Conservation (phyloP, 1,140 invertebrate species). For the Harpegnathos saltator region DNA sequence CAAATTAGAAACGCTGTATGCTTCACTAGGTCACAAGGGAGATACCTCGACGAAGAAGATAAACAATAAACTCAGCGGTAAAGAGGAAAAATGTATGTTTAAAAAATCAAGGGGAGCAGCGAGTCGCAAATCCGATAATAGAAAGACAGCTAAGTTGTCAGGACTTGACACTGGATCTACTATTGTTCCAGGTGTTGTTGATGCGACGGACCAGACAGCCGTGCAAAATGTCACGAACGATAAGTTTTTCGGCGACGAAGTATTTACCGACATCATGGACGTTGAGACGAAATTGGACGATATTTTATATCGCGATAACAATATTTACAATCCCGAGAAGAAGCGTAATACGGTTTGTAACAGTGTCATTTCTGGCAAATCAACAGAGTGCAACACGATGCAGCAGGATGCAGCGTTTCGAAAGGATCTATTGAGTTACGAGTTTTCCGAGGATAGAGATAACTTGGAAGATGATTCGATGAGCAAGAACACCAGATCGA, state of each 20-base stretch:
- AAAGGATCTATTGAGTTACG: neutral
- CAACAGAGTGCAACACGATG: neutral
- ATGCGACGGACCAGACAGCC: neutral
- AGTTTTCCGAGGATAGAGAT: neutral
- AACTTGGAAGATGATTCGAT: neutral
- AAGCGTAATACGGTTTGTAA: constrained; percentile 36
- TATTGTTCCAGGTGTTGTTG: neutral
- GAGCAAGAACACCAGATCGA: neutral
- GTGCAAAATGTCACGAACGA: neutral
- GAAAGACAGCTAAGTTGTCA: neutral
- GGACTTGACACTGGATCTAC: neutral
- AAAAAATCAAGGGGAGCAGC: neutral
- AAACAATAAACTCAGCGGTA: constrained; percentile 3
- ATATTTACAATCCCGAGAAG: constrained; percentile 1
- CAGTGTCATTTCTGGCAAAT: neutral
- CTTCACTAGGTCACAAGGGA: neutral
- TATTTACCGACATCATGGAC: neutral
- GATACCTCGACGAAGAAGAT: neutral
- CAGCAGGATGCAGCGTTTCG: neutral
- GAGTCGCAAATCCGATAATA: neutral
- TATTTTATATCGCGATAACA: neutral
- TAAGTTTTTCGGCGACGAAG: constrained; percentile 50
- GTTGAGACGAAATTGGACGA: neutral
- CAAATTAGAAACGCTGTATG: neutral
- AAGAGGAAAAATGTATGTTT: constrained; percentile 2